Percentiles rank a stretch among this genome's conserved stretches.
These are phyloP conservation scores for Parascotia fuliginaria DNA, from an alignment of 2,888 invertebrate genomes.

Conservation along the genomic window DNA sequence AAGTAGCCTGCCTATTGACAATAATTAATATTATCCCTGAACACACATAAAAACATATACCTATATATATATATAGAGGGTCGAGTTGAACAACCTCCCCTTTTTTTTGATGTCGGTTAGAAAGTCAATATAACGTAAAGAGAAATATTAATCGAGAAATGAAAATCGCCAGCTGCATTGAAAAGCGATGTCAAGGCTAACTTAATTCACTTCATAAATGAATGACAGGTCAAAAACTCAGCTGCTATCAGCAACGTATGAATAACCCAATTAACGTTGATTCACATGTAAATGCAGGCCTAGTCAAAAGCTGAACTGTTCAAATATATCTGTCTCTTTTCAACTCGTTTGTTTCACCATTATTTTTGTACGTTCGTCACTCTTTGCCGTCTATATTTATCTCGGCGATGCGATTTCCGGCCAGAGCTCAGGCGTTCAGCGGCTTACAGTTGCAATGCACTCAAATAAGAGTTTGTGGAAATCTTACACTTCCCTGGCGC, in stretches of 20 bases:
- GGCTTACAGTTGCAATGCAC: slow-evolving; percentile 56
- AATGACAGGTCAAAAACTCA: slow-evolving; percentile 34
- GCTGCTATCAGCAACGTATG: slow-evolving; percentile 38
- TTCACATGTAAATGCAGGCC: slow-evolving; percentile 51
- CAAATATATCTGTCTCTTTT: slow-evolving; percentile 50
- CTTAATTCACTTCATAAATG: slow-evolving; percentile 16
- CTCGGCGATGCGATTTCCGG: slow-evolving; percentile 76
- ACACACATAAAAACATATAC: no score
- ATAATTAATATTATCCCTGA: no score
- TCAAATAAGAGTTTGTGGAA: slow-evolving; percentile 60
- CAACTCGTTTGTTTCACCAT: slow-evolving; percentile 35
- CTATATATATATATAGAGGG: no score
- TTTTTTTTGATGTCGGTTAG: no score
- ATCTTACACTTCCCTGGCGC: slow-evolving; percentile 47
- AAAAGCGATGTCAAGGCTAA: slow-evolving; percentile 8
- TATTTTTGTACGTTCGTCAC: slow-evolving; percentile 59
- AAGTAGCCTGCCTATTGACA: no score
- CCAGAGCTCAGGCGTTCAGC: slow-evolving; percentile 55
- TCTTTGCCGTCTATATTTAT: slow-evolving; percentile 75
- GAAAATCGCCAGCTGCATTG: neutral
- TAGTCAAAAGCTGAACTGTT: slow-evolving; percentile 41
- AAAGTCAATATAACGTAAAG: no score
- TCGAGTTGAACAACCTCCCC: no score
- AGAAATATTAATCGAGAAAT: no score
- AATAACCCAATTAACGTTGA: slow-evolving; percentile 59